A percentile compares a stretch with the other conserved stretches of the same genome.
Evolutionary conservation across 2,888 invertebrate species (phyloP).

Genomic region (Harpalus rubripes): DNA sequence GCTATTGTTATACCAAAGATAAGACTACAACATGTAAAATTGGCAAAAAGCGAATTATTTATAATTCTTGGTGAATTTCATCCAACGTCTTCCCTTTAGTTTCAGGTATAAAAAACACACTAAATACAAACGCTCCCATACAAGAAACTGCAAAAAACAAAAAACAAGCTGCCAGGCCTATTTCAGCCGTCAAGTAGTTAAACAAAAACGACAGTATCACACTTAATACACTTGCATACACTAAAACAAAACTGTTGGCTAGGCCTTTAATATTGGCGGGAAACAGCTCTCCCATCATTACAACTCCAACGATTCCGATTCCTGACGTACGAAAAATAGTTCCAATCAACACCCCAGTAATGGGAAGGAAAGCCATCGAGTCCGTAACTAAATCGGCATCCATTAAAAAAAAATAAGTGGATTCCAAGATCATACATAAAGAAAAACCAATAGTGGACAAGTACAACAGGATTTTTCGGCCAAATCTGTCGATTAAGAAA

Average conservation of each 20-base stretch:
- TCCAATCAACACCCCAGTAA: constrained; percentile 80
- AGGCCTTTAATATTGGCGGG: constrained; percentile 82
- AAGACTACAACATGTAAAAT: no score
- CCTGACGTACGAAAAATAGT: constrained; percentile 81
- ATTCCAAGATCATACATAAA: constrained; percentile 78
- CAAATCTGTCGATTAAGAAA: constrained; percentile 79
- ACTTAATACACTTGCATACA: constrained; percentile 80
- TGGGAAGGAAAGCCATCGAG: constrained; percentile 78
- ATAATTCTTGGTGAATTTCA: constrained; percentile 18
- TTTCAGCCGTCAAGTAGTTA: constrained; percentile 80
- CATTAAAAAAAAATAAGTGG: constrained; percentile 80
- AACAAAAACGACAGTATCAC: neutral
- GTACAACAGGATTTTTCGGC: constrained; percentile 79
- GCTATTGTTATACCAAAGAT: no score
- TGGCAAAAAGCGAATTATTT: no score
- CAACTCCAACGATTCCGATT: constrained; percentile 81
- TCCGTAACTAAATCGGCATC: constrained; percentile 75
- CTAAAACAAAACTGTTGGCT: constrained; percentile 81
- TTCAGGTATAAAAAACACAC: constrained; percentile 81
- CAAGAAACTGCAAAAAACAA: constrained; percentile 80
- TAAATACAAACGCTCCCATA: constrained; percentile 80
- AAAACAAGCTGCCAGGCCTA: constrained; percentile 81
- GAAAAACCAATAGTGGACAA: constrained; percentile 80
- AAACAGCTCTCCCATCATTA: constrained; percentile 83
- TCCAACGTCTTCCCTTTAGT: constrained; percentile 81